Conservation (phyloP, 2,113 vertebrate genomes). For the Sapayoa aenigma region DNA sequence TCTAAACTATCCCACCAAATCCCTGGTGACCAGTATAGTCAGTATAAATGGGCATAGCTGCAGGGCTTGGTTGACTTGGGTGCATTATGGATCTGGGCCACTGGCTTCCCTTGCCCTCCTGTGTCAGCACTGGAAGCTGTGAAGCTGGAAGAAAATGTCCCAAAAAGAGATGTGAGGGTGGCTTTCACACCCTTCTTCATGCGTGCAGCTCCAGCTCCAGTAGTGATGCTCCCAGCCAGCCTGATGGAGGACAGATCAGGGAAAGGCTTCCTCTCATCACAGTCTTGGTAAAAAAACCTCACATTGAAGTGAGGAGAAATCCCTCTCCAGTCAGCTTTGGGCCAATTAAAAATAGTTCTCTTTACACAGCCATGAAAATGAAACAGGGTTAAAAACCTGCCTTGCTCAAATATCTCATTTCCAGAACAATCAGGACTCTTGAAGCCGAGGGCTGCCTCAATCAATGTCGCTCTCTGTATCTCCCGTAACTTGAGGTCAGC, state of each 20-base stretch:
- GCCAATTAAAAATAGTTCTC: not conserved
- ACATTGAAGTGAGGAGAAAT: not conserved
- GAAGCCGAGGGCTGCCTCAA: not conserved
- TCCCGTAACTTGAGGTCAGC: not conserved
- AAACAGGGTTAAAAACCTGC: not conserved
- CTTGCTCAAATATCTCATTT: not conserved
- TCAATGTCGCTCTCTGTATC: not conserved
- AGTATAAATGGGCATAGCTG: not conserved
- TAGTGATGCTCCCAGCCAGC: not conserved
- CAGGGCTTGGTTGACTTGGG: not conserved
- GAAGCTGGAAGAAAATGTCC: not conserved
- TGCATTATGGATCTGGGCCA: not conserved
- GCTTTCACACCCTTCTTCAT: not conserved
- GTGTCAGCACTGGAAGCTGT: not conserved
- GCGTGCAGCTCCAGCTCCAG: fast-evolving
- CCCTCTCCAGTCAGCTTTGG: not conserved
- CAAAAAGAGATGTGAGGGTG: not conserved
- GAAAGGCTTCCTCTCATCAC: not conserved
- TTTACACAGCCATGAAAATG: not conserved
- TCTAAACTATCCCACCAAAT: not conserved
- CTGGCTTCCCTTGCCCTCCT: not conserved
- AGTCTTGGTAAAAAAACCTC: not conserved
- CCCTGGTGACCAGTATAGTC: not conserved
- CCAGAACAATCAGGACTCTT: not conserved
- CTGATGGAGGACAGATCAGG: not conserved